Conservation (phyloP, 2,113 vertebrate genomes). For the Eira barbara region DNA sequence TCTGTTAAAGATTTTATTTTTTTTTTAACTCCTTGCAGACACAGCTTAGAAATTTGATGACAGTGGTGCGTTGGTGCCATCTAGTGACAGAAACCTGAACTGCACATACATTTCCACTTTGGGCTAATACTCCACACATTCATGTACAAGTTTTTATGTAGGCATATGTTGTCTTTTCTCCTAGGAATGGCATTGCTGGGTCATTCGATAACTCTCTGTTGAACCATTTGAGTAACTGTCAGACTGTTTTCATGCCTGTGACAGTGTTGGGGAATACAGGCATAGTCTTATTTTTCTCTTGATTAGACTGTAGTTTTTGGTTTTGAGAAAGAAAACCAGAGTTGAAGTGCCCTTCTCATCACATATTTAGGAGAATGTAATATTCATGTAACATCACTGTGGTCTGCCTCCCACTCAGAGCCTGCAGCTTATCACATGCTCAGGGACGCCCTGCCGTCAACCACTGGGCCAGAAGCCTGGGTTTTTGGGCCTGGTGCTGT, state of each 20-base stretch:
- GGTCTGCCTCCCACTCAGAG: background rate
- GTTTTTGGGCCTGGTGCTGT: background rate
- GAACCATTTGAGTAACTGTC: background rate
- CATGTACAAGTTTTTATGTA: background rate
- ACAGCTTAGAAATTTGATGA: background rate
- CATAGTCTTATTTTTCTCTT: background rate
- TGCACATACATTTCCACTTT: background rate
- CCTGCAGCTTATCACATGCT: background rate
- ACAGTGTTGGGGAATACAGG: background rate
- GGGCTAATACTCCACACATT: background rate
- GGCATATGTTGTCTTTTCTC: too few relatives aligned
- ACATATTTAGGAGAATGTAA: background rate
- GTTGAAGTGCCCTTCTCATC: background rate
- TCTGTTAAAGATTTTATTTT: background rate
- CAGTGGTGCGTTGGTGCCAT: background rate
- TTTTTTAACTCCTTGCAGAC: background rate
- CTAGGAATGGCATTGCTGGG: background rate
- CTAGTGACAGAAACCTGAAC: background rate
- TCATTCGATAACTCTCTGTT: background rate
- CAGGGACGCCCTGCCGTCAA: background rate
- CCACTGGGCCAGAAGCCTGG: background rate
- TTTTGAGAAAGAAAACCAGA: background rate
- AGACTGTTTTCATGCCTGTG: background rate
- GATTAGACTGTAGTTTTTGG: background rate
- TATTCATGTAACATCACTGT: background rate